Evolutionary conservation across 2,113 vertebrate species (phyloP), one percentile per base, ranked within the genome.

Genomic region (Steatornis caripensis): DNA sequence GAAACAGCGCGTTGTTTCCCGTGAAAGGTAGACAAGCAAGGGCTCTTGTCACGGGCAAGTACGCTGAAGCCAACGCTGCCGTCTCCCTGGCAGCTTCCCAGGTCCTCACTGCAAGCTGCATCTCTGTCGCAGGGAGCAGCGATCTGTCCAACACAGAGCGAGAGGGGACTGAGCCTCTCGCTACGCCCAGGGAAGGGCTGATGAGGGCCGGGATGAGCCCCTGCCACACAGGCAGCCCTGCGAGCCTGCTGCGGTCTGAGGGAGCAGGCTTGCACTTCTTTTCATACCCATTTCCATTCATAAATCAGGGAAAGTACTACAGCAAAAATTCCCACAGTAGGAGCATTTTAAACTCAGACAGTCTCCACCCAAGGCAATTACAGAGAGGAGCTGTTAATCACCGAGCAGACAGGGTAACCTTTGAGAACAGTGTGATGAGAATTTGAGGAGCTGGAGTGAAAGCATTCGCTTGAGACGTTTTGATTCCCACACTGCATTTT

Each of bases 321-420:
- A 57, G 58, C 0, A 0, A 41, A 48, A 92, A 82, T 77, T 70
- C 68, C 76, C 18, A 4, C 68, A 26, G 45, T 1, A 29, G 55
- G 24, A 90, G n/a, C 17, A 12, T 61, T 93, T 86, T 24, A 32
- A 60, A 49, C 80, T 74, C 37, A 26, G 84, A 27, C 68, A 5
- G 27, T 34, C 69, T 86, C 80, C 64, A 74, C 68, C 46, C 49
- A 15, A 90, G 43, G 76, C 64, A 74, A 9, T 57, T 62, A 62
- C 39, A 84, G 74, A 70, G 71, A 54, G 58, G 62, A 86, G 93
- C 46, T 77, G 91, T 57, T 70, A 85, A n/a, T 92, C 68, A 58
- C 64, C 1, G 4, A n/a, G 49, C 75, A 83, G 72, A 58, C 41
- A 49, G 71, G 32, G 23, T 34, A 43, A 71, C 64, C 69, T 78